These are phyloP conservation scores for Sericinus montela DNA, from an alignment of 2,888 invertebrate species.

Conservation along the genomic window DNA sequence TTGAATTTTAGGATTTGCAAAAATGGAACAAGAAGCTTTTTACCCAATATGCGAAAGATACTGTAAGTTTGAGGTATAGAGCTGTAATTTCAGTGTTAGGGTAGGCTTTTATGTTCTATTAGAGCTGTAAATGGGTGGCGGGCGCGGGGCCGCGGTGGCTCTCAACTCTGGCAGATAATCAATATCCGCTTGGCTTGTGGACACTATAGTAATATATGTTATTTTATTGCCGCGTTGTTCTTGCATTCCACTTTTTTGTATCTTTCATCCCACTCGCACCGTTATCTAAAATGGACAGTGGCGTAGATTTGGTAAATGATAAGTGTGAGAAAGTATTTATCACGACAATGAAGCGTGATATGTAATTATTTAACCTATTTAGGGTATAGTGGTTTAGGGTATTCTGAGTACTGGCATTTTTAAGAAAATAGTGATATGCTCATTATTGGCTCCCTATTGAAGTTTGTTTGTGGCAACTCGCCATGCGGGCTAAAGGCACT, in stretches of 20 bases:
- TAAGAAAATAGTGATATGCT: slow-evolving; percentile 55
- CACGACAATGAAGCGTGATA: slow-evolving; percentile 77
- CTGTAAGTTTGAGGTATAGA: slow-evolving; percentile 41
- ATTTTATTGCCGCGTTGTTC: slow-evolving; percentile 63
- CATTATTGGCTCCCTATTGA: slow-evolving; percentile 43
- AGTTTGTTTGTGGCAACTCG: slow-evolving; percentile 43
- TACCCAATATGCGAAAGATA: slow-evolving; percentile 40
- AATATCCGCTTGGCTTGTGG: slow-evolving; percentile 81
- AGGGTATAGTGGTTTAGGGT: slow-evolving; percentile 53
- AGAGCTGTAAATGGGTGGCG: slow-evolving; percentile 34
- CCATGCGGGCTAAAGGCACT: slow-evolving; percentile 52
- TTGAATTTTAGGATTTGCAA: slow-evolving; percentile 58
- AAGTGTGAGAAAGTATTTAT: slow-evolving; percentile 80
- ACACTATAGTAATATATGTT: slow-evolving; percentile 79
- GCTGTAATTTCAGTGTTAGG: slow-evolving; percentile 41
- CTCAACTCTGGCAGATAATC: slow-evolving; percentile 81
- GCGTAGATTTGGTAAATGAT: slow-evolving; percentile 80
- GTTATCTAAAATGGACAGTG: slow-evolving; percentile 79
- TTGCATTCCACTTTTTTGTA: slow-evolving; percentile 30
- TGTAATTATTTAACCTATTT: slow-evolving; percentile 76
- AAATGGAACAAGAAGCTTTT: slow-evolving; percentile 46
- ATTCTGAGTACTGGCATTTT: slow-evolving; percentile 28
- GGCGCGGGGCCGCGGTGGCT: slow-evolving; percentile 67
- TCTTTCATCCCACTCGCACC: slow-evolving; percentile 57
- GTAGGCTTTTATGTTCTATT: slow-evolving; percentile 38